Base-by-base conservation (phyloP, 2,797 vertebrate genomes). In the Rachycentron canadum region DNA sequence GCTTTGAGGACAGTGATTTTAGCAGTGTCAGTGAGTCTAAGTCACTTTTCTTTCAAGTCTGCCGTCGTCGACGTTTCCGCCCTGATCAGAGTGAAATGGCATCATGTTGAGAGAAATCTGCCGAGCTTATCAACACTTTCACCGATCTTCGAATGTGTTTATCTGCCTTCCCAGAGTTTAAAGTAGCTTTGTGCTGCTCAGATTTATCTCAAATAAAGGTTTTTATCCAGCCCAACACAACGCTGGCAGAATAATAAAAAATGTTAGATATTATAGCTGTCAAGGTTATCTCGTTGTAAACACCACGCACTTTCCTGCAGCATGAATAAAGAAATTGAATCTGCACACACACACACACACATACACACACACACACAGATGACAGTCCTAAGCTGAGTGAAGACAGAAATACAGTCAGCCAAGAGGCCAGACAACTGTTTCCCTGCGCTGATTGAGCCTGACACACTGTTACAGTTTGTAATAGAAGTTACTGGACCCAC, bases 131-230 rank as follows among this genome's bases (percentile, higher is more conserved):
- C 81, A 32, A 64, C 66, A 11, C 70, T 7, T 75, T 78, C n/a
- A 61, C 62, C 75, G 43, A 41, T 85, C 82, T 63, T n/a, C 59
- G 79, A 64, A 88, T 74, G 74, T 84, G 69, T 85, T 83, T 70
- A 81, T 86, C 73, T 10, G 2, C 11, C 50, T 56, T 76, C 61
- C 80, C 38, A 56, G 61, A 82, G 73, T 82, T 79, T 66, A 76
- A 83, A 76, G 71, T 21, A 43, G 69, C 76, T 86, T 83, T 84
- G 85, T 78, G 76, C 40, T 47, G 56, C 87, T 75, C 75, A 28
- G 36, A 75, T 83, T 85, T 59, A 85, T 85, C 82, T 79, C 50
- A 63, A 64, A 76, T 61, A 66, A 77, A 72, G 67, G 34, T 73
- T 84, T 69, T 84, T 87, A 84, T 86, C 86, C 30, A 25, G 63